Conservation (phyloP, 23 tunicate species). For the Halocynthia aurantium region DNA sequence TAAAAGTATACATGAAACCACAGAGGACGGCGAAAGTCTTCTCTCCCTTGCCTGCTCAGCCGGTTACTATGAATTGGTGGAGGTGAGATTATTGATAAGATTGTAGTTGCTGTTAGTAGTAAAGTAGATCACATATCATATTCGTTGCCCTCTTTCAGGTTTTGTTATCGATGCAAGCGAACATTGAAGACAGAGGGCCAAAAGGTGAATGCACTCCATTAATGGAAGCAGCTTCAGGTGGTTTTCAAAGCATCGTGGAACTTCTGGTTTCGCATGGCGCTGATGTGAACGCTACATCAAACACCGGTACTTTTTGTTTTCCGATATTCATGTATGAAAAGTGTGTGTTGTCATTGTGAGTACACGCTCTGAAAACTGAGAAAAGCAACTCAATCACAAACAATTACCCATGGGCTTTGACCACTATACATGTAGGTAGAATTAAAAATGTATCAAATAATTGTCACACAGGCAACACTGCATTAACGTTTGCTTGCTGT, state of each 20-base stretch:
- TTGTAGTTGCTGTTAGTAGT: background rate
- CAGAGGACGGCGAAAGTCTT: constrained; percentile 91
- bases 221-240: constrained; percentile 99
- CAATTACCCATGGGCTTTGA: no score
- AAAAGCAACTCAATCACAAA: background rate
- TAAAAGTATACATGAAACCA: constrained; percentile 81
- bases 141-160: constrained; percentile 29
- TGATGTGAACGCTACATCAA: constrained; percentile 82
- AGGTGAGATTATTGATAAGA: constrained; percentile 34
- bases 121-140: background rate
- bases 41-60: constrained; percentile 86
- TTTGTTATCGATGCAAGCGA: constrained; percentile 73
- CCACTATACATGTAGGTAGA: no score
- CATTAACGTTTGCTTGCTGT: constrained; percentile 92
- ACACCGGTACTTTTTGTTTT: constrained; percentile 40
- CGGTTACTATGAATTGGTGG: constrained; percentile 85
- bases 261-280: constrained; percentile 70
- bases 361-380: background rate
- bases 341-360: background rate
- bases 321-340: background rate
- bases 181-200: constrained; percentile 81
- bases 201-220: constrained; percentile 98
- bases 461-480: constrained; percentile 77
- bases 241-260: constrained; percentile 59
- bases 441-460: no score